phyloP scores from a whole-genome alignment of 2,797 vertebrate species.

The Phrynocephalus vlangalii region DNA sequence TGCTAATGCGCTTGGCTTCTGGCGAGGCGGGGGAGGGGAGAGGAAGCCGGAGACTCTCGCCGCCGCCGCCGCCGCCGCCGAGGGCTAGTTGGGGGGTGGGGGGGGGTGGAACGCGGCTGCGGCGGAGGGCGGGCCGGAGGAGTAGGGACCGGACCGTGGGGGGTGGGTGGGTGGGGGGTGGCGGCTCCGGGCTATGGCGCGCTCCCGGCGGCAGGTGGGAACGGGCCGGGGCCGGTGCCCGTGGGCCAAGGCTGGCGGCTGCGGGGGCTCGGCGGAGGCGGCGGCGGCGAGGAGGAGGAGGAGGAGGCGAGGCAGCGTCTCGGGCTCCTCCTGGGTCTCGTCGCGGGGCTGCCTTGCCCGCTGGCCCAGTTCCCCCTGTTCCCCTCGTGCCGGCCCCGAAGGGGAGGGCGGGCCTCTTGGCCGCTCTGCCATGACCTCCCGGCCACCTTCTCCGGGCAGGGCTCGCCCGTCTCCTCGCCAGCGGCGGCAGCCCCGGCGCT shows the following conservation, averaged over 20 bases:
- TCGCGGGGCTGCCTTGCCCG: too few relatives aligned
- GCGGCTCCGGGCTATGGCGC: constrained; percentile 68
- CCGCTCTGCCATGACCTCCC: too few relatives aligned
- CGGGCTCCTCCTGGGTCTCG: too few relatives aligned
- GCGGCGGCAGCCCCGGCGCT: too few relatives aligned
- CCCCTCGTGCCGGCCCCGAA: too few relatives aligned
- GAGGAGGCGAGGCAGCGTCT: too few relatives aligned
- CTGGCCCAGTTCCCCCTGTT: too few relatives aligned
- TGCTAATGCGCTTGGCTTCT: constrained; percentile 22
- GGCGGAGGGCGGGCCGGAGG: not conserved
- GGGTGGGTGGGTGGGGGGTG: too few relatives aligned
- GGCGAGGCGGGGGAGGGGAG: not conserved
- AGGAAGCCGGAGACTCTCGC: not conserved
- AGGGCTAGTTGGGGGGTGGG: constrained; percentile 14
- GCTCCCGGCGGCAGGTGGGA: constrained; percentile 70
- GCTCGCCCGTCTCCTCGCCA: too few relatives aligned
- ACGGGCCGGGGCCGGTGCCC: constrained; percentile 74
- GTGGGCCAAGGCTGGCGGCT: not conserved
- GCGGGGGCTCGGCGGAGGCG: not conserved
- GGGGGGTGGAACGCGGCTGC: not conserved
- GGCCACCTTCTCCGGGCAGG: too few relatives aligned
- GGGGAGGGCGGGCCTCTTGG: too few relatives aligned
- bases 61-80: not conserved
- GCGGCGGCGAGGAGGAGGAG: not conserved
- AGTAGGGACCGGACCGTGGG: not conserved